phyloP scores from a whole-genome alignment of 2,797 vertebrate genomes.

The Sparus aurata region DNA sequence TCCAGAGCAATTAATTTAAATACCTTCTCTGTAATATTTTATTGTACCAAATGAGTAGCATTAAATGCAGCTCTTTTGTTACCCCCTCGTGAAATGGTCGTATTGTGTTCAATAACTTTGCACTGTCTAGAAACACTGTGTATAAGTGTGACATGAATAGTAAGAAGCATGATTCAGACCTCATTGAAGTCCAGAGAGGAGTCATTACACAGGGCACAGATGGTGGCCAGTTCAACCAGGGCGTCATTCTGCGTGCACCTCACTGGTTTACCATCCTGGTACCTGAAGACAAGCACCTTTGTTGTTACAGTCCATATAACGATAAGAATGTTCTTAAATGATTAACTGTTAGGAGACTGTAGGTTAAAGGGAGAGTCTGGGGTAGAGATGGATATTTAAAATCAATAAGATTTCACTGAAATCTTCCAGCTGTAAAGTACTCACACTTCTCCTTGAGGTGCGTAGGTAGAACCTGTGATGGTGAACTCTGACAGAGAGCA shows the following conservation, averaged over 20 bases:
- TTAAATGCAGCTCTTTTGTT: too few relatives aligned
- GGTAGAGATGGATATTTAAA: not conserved
- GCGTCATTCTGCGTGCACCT: constrained; percentile 91
- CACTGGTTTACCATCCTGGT: constrained; percentile 90
- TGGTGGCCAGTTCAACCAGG: constrained; percentile 95
- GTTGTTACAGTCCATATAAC: not conserved
- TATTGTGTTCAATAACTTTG: not conserved
- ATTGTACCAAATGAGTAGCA: too few relatives aligned
- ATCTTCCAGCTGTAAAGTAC: constrained; percentile 67
- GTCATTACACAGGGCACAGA: constrained; percentile 98
- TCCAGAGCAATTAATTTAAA: too few relatives aligned
- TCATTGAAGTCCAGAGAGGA: constrained; percentile 98
- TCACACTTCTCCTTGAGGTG: constrained; percentile 97
- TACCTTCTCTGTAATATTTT: too few relatives aligned
- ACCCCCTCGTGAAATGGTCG: too few relatives aligned
- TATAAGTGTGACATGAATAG: not conserved
- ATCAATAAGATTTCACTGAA: not conserved
- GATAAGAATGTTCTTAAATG: too few relatives aligned
- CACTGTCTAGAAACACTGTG: not conserved
- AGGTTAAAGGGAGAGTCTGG: too few relatives aligned
- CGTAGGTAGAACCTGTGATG: constrained; percentile 97
- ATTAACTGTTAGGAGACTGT: too few relatives aligned
- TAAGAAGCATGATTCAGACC: constrained; percentile 75
- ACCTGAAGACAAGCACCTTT: constrained; percentile 79
- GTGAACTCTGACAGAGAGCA: constrained; percentile 96